phyloP scores from a whole-genome alignment of 2,113 vertebrate species.

The Cygnus buccinator region DNA sequence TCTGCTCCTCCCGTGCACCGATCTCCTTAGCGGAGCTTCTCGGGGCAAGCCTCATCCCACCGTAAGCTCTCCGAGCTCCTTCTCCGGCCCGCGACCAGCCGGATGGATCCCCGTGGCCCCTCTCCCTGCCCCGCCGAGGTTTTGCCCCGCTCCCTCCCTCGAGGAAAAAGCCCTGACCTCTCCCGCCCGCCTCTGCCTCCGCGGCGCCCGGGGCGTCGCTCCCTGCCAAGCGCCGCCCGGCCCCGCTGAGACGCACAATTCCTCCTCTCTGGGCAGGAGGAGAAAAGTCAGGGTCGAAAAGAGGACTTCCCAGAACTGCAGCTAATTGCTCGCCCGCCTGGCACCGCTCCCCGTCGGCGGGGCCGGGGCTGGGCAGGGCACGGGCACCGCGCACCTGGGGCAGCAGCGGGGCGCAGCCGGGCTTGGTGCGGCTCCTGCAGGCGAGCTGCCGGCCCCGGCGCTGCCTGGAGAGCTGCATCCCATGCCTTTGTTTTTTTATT shows the following conservation, averaged over 20 bases:
- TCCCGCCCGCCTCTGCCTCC: conserved; percentile 6
- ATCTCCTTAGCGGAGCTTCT: background rate
- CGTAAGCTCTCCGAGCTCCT: background rate
- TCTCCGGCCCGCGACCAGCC: background rate
- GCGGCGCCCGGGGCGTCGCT: background rate
- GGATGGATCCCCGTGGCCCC: background rate
- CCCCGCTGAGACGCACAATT: conserved; percentile 34
- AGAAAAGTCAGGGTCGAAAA: conserved; percentile 54
- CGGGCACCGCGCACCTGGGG: conserved; percentile 22
- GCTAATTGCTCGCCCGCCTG: conserved; percentile 54
- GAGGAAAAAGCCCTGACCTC: conserved; percentile 12
- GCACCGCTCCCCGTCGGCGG: background rate
- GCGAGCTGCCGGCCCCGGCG: background rate
- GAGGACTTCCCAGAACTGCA: conserved; percentile 33
- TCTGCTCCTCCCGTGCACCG: background rate
- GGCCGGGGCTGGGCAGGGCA: background rate
- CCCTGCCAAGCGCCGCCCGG: conserved; percentile 47
- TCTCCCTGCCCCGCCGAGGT: background rate
- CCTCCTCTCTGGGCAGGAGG: conserved; percentile 52
- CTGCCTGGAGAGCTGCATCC: background rate
- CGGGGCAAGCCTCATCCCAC: background rate
- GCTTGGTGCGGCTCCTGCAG: background rate
- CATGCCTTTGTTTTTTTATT: background rate
- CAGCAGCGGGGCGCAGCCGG: background rate
- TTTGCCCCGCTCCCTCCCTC: background rate